phyloP scores from a whole-genome alignment of 2,797 vertebrate genomes.

The Crenuchus spilurus region DNA sequence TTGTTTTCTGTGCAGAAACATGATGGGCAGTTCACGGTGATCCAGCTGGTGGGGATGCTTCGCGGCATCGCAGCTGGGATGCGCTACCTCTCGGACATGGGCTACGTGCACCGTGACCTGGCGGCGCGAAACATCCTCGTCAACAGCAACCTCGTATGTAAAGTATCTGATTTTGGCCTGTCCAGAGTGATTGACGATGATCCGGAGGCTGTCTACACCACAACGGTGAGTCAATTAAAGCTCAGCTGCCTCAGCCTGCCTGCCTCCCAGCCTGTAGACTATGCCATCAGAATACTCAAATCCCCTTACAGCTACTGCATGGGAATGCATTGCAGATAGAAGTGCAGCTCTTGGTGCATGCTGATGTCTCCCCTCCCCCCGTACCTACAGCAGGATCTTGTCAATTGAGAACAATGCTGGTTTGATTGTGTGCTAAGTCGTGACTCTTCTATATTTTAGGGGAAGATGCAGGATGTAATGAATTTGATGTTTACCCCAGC shows the following conservation, averaged over 20 bases:
- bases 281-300: slow-evolving; percentile 59
- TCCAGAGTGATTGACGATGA: slow-evolving; percentile 98
- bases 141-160: slow-evolving; percentile 99
- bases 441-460: slow-evolving; percentile 61
- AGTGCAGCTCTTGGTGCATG: neutral
- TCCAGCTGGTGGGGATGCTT: slow-evolving; percentile 97
- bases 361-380: slow-evolving; percentile 4
- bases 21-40: slow-evolving; percentile 97
- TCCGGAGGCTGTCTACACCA: slow-evolving; percentile 97
- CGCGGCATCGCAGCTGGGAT: slow-evolving; percentile 97
- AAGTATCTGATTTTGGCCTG: slow-evolving; percentile 99
- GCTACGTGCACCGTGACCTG: slow-evolving; percentile 97
- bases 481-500: slow-evolving; percentile 64
- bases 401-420: neutral
- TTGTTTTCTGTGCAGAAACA: slow-evolving; percentile 83
- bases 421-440: neutral
- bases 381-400: slow-evolving; percentile 27
- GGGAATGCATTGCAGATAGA: neutral
- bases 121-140: slow-evolving; percentile 97
- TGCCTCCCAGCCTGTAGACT: slow-evolving; percentile 8
- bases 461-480: slow-evolving; percentile 65
- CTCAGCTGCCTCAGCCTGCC: slow-evolving; percentile 8
- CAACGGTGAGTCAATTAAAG: slow-evolving; percentile 87
- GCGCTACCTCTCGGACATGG: slow-evolving; percentile 97
- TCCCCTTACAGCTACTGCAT: slow-evolving; percentile 22